Conservation (phyloP, 2,113 vertebrate genomes). For the Barbus barbus region DNA sequence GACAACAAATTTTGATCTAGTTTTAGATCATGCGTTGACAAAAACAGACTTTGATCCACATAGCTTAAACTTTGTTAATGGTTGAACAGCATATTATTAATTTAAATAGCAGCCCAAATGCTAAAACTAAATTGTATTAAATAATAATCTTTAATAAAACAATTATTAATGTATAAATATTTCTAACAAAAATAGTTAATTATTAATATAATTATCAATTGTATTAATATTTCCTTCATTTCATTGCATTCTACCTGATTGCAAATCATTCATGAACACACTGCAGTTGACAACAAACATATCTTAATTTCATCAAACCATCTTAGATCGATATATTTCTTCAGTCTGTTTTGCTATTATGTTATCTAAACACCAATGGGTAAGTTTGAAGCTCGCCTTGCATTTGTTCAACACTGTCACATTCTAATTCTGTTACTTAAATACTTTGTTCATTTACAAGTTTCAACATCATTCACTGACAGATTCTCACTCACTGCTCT, state of each 20-base stretch:
- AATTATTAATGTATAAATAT: not conserved
- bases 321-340: not conserved
- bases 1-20: constrained; percentile 24
- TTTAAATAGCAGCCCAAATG: not conserved
- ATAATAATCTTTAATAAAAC: no score
- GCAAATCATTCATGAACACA: not conserved
- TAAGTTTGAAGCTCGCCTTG: not conserved
- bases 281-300: not conserved
- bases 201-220: not conserved
- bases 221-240: not conserved
- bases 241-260: not conserved
- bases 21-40: not conserved
- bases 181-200: not conserved
- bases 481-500: not conserved
- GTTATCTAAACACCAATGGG: not conserved
- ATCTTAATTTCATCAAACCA: not conserved
- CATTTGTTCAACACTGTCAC: not conserved
- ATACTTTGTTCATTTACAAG: not conserved
- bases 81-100: not conserved
- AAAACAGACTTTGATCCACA: not conserved
- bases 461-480: not conserved
- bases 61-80: not conserved
- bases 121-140: not conserved
- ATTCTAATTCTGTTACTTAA: not conserved
- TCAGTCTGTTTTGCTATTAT: not conserved